Evolutionary conservation across 2,888 invertebrate genomes (phyloP).

Genomic region (Harmothoe impar): DNA sequence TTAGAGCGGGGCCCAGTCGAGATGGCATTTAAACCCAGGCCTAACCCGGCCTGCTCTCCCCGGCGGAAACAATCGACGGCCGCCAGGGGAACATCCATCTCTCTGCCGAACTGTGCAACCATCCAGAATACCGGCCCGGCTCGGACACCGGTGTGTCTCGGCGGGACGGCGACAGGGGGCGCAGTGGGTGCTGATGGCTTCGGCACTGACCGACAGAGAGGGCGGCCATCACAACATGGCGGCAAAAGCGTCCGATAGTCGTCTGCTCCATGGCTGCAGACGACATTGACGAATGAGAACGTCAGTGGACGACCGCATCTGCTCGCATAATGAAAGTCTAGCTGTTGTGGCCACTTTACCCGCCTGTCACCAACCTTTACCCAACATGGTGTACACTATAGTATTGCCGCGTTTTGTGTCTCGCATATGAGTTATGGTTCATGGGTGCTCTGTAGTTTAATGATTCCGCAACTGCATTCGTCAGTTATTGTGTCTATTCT

Average conservation of each 20-base stretch:
- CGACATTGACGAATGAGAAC: background rate
- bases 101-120: constrained; percentile 6
- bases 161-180: background rate
- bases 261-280: background rate
- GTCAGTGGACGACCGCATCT: background rate
- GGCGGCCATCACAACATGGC: background rate
- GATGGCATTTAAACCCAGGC: constrained; percentile 58
- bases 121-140: background rate
- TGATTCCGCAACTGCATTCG: too few relatives aligned
- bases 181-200: background rate
- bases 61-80: constrained; percentile 34
- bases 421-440: background rate
- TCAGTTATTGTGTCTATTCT: too few relatives aligned
- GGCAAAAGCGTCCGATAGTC: background rate
- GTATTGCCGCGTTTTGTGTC: background rate
- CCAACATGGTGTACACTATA: background rate
- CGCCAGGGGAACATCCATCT: constrained; percentile 58
- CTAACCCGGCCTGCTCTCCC: constrained; percentile 36
- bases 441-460: background rate
- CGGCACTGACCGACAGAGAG: background rate
- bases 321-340: constrained; percentile 13
- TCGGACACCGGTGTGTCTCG: background rate
- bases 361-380: background rate
- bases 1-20: constrained; percentile 35
- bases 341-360: background rate